phyloP scores from a whole-genome alignment of 2,113 vertebrate species.

The Hippocampus barbouri region DNA sequence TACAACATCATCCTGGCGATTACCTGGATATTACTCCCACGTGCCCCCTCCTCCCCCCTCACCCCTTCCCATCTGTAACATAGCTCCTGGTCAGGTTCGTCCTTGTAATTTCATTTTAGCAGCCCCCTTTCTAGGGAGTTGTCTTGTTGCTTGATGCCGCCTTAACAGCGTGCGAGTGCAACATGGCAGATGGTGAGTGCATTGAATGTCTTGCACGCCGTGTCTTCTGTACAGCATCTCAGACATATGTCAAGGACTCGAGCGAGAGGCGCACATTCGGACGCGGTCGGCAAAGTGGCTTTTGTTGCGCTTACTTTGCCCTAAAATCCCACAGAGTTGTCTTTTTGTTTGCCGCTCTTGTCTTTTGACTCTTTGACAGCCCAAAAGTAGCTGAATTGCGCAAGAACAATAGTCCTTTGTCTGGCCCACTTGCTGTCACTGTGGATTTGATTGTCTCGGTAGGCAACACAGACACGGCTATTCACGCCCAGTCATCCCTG shows the following conservation, averaged over 20 bases:
- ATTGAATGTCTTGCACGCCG: neutral
- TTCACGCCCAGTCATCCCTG: conserved; percentile 45
- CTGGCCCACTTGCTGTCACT: conserved; percentile 60
- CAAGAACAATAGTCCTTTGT: conserved; percentile 62
- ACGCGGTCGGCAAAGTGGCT: conserved; percentile 2
- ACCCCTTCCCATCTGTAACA: neutral
- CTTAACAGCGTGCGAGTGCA: neutral
- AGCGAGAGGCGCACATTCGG: neutral
- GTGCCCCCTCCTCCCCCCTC: no score
- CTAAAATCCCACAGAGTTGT: conserved; percentile 2
- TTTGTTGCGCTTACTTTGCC: conserved; percentile 5
- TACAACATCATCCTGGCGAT: no score
- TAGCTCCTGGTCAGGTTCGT: neutral
- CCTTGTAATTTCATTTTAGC: neutral
- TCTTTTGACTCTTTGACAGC: conserved; percentile 40
- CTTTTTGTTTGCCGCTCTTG: conserved; percentile 6
- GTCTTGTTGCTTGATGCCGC: neutral
- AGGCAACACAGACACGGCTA: conserved; percentile 38
- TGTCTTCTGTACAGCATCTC: neutral
- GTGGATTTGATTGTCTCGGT: conserved; percentile 65
- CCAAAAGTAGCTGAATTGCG: conserved; percentile 52
- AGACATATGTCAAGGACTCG: neutral
- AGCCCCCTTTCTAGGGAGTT: neutral
- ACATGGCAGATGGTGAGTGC: conserved; percentile 3
- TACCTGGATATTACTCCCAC: no score